Base-by-base conservation (phyloP, 1,140 invertebrate species). In the Bactericera cockerelli region DNA sequence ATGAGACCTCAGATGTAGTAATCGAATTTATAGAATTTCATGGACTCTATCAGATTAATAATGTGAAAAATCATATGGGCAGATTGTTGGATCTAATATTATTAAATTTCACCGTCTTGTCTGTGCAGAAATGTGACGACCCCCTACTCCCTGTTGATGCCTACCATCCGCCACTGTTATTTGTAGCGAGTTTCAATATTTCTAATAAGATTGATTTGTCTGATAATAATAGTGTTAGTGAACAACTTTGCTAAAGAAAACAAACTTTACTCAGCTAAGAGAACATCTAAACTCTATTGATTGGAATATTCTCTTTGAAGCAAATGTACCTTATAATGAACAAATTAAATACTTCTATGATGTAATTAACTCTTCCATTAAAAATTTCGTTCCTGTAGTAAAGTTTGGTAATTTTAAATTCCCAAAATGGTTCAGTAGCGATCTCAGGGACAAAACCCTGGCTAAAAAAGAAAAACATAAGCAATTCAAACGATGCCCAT, bases 331-430 rank as follows among this genome's bases (percentile, higher is more conserved):
- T 49, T 49, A 10, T 6, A 16, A 49, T 49, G 19, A 49, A 6
- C 42, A 49, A 49, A 22, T 49, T 19, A 16, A 49, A 16, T 19
- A 19, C 8, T 22, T 49, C 8, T 49, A 49, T 22, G n/a, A 49
- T 19, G 22, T 22, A 4, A 4, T 49, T 8, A 19, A 19, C 19
- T 19, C 22, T 19, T 6, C 8, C 8, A 49, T 49, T n/a, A 16
- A n/a, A 10, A 6, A 19, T 6, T 49, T 49, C 19, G 42, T 49
- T 49, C 42, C 42, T 8, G 3, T 19, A 22, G 8, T 49, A 4
- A 49, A 16, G 8, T 19, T 49, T 49, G 42, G 42, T 16, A 49
- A 49, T 22, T 49, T 49, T 49, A 49, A 49, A 49, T 49, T 49
- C 19, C 42, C 42, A 6, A 4, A 4, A 6, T 49, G 22, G 42